These are phyloP conservation scores for Spodoptera frugiperda DNA, from an alignment of 1,140 invertebrate genomes.

Conservation along the genomic window DNA sequence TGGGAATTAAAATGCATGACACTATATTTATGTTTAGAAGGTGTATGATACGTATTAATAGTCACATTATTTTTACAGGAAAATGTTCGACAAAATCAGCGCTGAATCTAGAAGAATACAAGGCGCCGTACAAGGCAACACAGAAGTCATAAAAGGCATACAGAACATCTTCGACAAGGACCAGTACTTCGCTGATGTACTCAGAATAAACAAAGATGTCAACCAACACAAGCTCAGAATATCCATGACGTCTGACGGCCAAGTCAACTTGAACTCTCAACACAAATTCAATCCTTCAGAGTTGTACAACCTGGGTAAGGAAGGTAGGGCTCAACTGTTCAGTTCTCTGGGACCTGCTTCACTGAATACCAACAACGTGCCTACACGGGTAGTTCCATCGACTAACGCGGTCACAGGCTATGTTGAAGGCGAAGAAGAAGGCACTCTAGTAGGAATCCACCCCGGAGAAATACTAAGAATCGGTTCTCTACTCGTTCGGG, in stretches of 20 bases:
- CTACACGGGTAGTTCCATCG: conserved; percentile 63
- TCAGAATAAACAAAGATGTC: conserved; percentile 80
- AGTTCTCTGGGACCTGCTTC: conserved; percentile 65
- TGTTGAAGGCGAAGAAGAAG: conserved; percentile 64
- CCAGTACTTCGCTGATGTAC: conserved; percentile 78
- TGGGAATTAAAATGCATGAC: not conserved
- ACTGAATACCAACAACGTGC: conserved; percentile 61
- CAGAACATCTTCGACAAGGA: conserved; percentile 79
- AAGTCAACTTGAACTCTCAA: conserved; percentile 78
- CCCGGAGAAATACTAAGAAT: conserved; percentile 77
- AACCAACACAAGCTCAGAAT: conserved; percentile 78
- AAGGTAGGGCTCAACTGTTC: conserved; percentile 70
- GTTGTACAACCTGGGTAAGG: conserved; percentile 65
- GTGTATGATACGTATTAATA: too few species aligned
- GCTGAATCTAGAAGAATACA: conserved; percentile 75
- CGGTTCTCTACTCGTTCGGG: conserved; percentile 66
- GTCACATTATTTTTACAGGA: conserved; percentile 60
- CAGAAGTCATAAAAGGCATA: conserved; percentile 79
- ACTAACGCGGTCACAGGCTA: conserved; percentile 57
- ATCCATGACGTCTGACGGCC: conserved; percentile 79
- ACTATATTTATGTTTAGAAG: too few species aligned
- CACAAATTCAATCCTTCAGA: conserved; percentile 77
- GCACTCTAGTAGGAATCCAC: conserved; percentile 66
- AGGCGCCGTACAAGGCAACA: conserved; percentile 77
- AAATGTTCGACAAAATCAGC: conserved; percentile 82